These are phyloP conservation scores for Brachionus manjavacas DNA, from an alignment of 1,140 invertebrate genomes.

Conservation along the genomic window DNA sequence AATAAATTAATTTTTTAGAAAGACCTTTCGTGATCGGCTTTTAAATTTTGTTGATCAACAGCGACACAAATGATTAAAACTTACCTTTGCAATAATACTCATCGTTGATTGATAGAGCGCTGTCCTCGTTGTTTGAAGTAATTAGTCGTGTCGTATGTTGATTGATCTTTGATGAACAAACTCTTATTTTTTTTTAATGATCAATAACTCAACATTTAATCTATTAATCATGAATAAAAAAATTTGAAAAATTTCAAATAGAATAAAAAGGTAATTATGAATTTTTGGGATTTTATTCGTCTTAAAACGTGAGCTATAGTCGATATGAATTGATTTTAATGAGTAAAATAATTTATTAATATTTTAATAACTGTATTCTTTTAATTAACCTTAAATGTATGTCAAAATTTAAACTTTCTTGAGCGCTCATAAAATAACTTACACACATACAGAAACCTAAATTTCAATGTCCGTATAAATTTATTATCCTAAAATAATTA, in stretches of 20 bases:
- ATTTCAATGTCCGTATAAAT: not conserved
- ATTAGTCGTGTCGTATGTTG: not conserved
- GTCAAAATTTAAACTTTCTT: conserved; percentile 26
- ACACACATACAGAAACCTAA: not conserved
- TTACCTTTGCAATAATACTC: not conserved
- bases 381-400: conserved; percentile 10
- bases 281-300: not conserved
- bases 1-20: not conserved
- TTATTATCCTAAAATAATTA: not conserved
- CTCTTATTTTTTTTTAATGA: conserved; percentile 24
- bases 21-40: not conserved
- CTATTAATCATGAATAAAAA: not conserved
- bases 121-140: not conserved
- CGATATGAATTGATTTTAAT: not conserved
- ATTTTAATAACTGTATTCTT: conserved; percentile 3
- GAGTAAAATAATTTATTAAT: conserved; percentile 10
- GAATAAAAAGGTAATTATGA: conserved; percentile 29
- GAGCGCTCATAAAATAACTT: not conserved
- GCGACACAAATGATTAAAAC: not conserved
- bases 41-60: not conserved
- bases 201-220: not conserved
- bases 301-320: conserved; percentile 8
- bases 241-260: not conserved
- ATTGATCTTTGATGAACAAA: not conserved
- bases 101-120: not conserved